Evolutionary conservation across 1,140 invertebrate genomes (phyloP).

Genomic region (Orchestia grillus): DNA sequence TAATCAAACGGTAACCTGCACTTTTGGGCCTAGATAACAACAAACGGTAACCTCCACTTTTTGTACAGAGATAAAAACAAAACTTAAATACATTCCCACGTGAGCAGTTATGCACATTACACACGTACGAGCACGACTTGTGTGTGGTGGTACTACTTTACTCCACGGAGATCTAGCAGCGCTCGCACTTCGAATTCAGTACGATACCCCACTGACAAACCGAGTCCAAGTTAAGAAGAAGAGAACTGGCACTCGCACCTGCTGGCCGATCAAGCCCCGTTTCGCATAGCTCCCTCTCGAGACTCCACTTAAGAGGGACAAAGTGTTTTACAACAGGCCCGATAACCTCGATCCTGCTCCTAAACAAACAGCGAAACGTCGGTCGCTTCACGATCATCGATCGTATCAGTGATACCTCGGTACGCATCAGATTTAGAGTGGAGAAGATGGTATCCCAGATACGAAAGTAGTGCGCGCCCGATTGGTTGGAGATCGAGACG

Average conservation of each 20-base stretch:
- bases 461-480: not conserved
- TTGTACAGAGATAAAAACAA: too few relatives aligned
- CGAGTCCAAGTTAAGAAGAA: not conserved
- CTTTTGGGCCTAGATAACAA: too few relatives aligned
- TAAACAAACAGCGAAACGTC: not conserved
- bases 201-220: not conserved
- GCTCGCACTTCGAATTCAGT: not conserved
- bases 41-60: too few relatives aligned
- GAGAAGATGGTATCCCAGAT: not conserved
- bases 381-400: not conserved
- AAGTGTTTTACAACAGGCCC: constrained; percentile 7
- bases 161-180: not conserved
- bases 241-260: not conserved
- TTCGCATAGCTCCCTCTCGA: not conserved
- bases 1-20: too few relatives aligned
- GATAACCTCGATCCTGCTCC: constrained; percentile 5
- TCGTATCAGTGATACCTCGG: not conserved
- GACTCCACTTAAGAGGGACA: not conserved
- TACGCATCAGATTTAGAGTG: not conserved
- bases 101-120: not conserved
- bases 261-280: not conserved
- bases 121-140: not conserved
- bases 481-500: not conserved
- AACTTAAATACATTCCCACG: not conserved
- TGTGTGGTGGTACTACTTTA: not conserved